Conservation (phyloP, 2,888 invertebrate genomes). For the Rotaria socialis region DNA sequence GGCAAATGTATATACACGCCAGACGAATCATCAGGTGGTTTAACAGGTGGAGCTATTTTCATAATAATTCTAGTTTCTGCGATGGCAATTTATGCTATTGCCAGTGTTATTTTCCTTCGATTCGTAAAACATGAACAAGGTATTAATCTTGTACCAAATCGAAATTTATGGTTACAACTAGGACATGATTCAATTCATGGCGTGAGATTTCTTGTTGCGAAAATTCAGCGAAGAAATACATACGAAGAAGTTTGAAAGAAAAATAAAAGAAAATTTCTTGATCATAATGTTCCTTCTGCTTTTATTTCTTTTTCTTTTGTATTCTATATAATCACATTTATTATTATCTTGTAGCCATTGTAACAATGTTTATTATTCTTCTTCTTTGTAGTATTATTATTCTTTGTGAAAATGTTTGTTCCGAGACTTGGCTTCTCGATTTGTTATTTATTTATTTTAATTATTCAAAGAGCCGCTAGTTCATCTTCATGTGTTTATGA, state of each 20-base stretch:
- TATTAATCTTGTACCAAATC: conserved; percentile 16
- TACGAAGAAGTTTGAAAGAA: background rate
- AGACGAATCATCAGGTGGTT: background rate
- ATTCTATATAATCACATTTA: too few species aligned
- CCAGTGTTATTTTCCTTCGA: background rate
- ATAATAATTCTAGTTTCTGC: background rate
- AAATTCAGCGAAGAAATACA: background rate
- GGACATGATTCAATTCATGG: background rate
- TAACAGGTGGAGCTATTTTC: background rate
- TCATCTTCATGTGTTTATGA: background rate
- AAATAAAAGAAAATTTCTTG: background rate
- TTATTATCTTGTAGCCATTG: background rate
- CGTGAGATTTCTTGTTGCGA: background rate
- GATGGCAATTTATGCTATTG: background rate
- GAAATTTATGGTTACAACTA: background rate
- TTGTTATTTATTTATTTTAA: background rate
- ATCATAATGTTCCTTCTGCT: background rate
- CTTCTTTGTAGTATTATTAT: background rate
- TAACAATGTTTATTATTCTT: background rate
- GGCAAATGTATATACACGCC: background rate
- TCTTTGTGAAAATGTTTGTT: background rate
- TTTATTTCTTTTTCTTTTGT: background rate
- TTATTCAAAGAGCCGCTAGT: background rate
- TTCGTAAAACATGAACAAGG: background rate
- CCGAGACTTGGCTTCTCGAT: background rate